Evolutionary conservation across 2,113 vertebrate species (phyloP).

Genomic region (Lepus europaeus): DNA sequence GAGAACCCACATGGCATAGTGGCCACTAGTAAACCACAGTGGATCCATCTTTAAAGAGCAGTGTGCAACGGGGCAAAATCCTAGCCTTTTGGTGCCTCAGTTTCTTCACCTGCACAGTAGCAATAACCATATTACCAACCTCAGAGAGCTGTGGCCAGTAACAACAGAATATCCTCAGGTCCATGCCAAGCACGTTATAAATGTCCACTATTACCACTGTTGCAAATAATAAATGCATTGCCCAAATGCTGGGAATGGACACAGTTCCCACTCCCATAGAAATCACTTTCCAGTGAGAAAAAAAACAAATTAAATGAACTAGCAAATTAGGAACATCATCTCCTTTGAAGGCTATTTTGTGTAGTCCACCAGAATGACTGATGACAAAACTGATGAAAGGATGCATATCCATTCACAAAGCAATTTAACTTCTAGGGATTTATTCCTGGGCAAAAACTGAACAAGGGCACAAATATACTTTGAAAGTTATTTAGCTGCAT

Average conservation of each 20-base stretch:
- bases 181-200: slow-evolving; percentile 8
- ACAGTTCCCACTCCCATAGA: not conserved
- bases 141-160: not conserved
- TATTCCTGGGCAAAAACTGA: slow-evolving; percentile 47
- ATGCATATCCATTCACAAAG: not conserved
- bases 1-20: not conserved
- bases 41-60: not conserved
- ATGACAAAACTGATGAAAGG: slow-evolving; percentile 30
- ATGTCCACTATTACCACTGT: not conserved
- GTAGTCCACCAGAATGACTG: slow-evolving; percentile 31
- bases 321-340: slow-evolving; percentile 45
- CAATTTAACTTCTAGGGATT: slow-evolving; percentile 13
- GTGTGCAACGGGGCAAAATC: not conserved
- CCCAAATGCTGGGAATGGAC: slow-evolving; percentile 5
- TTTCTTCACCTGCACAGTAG: slow-evolving; percentile 48
- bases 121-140: not conserved
- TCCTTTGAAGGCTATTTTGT: slow-evolving; percentile 48
- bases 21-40: not conserved
- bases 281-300: not conserved
- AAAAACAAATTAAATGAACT: slow-evolving; percentile 58
- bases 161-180: slow-evolving; percentile 26
- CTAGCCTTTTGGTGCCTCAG: not conserved
- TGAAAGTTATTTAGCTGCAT: not conserved
- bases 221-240: slow-evolving; percentile 29
- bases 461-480: slow-evolving; percentile 34